A percentile compares a stretch with the other conserved stretches of the same genome.
phyloP scores from a whole-genome alignment of 2,888 invertebrate species.

The Cynaeus angustus region DNA sequence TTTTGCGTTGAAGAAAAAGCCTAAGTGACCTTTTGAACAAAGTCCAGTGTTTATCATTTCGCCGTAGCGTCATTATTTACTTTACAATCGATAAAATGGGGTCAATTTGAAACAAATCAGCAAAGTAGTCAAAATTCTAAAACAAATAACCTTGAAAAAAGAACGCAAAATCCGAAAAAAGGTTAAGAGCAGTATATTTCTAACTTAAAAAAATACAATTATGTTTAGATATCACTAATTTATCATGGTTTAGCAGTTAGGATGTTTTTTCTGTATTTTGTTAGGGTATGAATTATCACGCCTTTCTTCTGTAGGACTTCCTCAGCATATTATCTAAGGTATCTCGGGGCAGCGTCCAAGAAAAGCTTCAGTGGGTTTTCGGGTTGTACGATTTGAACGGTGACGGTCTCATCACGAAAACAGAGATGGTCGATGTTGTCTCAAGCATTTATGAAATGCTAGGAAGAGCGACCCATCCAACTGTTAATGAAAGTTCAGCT shows the following conservation, averaged over 20 bases:
- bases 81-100: slow-evolving; percentile 6
- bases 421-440: slow-evolving; percentile 89
- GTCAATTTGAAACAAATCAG: slow-evolving; percentile 1
- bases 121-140: neutral
- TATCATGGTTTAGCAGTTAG: too few species aligned
- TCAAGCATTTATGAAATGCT: slow-evolving; percentile 90
- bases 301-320: slow-evolving; percentile 79
- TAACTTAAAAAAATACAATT: too few species aligned
- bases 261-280: too few species aligned
- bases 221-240: too few species aligned
- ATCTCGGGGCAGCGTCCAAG: slow-evolving; percentile 87
- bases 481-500: slow-evolving; percentile 82
- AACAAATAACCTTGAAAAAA: too few species aligned
- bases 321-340: slow-evolving; percentile 88
- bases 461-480: slow-evolving; percentile 85
- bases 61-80: slow-evolving; percentile 32
- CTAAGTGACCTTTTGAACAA: slow-evolving; percentile 23
- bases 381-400: slow-evolving; percentile 90
- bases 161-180: too few species aligned
- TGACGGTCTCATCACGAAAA: slow-evolving; percentile 88
- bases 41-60: slow-evolving; percentile 30
- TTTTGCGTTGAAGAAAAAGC: slow-evolving; percentile 20
- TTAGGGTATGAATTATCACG: neutral
- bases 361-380: slow-evolving; percentile 93
- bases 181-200: too few species aligned